Conservation (phyloP, 2,888 invertebrate species). For the Cordylochernes scorpioides region DNA sequence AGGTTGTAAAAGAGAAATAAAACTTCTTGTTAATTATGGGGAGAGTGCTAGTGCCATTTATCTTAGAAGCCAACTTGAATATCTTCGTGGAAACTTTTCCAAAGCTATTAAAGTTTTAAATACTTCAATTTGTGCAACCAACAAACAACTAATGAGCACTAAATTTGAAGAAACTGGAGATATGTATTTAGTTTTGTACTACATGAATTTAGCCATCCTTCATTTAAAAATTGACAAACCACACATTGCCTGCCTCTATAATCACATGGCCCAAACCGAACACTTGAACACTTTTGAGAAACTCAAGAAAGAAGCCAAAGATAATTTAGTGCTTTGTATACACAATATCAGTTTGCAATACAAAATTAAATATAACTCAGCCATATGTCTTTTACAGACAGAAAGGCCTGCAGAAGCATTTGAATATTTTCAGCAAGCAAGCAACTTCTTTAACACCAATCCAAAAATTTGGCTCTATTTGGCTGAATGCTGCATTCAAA, state of each 20-base stretch:
- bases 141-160: slow-evolving; percentile 4
- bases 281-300: slow-evolving; percentile 27
- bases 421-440: slow-evolving; percentile 60
- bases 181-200: slow-evolving; percentile 34
- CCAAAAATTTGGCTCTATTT: slow-evolving; percentile 70
- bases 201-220: slow-evolving; percentile 54
- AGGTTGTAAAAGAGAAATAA: slow-evolving; percentile 23
- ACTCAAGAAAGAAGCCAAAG: slow-evolving; percentile 6
- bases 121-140: slow-evolving; percentile 15
- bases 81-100: slow-evolving; percentile 34
- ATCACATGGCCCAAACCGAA: slow-evolving; percentile 47
- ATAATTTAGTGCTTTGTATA: too few relatives aligned
- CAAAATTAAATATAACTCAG: slow-evolving; percentile 52
- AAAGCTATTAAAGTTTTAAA: slow-evolving; percentile 33
- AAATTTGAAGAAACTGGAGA: slow-evolving; percentile 28
- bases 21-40: slow-evolving; percentile 19
- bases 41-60: slow-evolving; percentile 25
- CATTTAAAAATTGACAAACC: slow-evolving; percentile 54
- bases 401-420: slow-evolving; percentile 59
- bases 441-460: slow-evolving; percentile 58
- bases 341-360: too few relatives aligned
- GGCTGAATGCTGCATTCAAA: slow-evolving; percentile 63
- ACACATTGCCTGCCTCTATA: slow-evolving; percentile 47
- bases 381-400: slow-evolving; percentile 51
- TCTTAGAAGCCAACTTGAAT: slow-evolving; percentile 28